These are phyloP conservation scores for Drosophila nigricruria DNA, from an alignment of 2,888 invertebrate genomes.

Conservation along the genomic window DNA sequence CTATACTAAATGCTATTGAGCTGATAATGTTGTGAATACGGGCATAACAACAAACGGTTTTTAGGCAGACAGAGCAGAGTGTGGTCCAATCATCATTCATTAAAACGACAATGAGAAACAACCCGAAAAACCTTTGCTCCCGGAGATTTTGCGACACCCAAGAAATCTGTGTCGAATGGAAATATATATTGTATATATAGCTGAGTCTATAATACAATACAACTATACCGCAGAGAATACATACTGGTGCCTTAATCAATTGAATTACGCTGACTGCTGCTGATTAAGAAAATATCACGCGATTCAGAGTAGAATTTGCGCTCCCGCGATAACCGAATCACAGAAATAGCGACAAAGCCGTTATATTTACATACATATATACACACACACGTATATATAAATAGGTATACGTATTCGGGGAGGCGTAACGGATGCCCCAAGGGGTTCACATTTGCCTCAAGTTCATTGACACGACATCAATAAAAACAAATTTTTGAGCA, in stretches of 20 bases:
- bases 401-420: neutral
- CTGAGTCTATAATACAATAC: conserved; percentile 6
- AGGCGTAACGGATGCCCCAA: conserved; percentile 12
- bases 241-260: conserved; percentile 70
- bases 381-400: neutral
- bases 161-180: conserved; percentile 62
- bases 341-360: conserved; percentile 27
- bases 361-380: conserved; percentile 1
- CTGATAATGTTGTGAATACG: conserved; percentile 26
- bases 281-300: conserved; percentile 81
- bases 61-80: conserved; percentile 1
- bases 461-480: conserved; percentile 64
- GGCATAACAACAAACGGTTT: conserved; percentile 24
- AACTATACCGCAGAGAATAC: conserved; percentile 32
- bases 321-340: conserved; percentile 49
- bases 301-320: conserved; percentile 78
- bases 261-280: conserved; percentile 58
- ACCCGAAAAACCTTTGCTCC: conserved; percentile 74
- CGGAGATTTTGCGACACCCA: conserved; percentile 68
- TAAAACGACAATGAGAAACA: conserved; percentile 41
- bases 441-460: conserved; percentile 41
- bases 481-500: conserved; percentile 10
- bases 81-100: conserved; percentile 53
- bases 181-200: conserved; percentile 2
- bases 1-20: neutral